Base-by-base conservation (phyloP, 1,140 invertebrate species). In the Drosophila yakuba region DNA sequence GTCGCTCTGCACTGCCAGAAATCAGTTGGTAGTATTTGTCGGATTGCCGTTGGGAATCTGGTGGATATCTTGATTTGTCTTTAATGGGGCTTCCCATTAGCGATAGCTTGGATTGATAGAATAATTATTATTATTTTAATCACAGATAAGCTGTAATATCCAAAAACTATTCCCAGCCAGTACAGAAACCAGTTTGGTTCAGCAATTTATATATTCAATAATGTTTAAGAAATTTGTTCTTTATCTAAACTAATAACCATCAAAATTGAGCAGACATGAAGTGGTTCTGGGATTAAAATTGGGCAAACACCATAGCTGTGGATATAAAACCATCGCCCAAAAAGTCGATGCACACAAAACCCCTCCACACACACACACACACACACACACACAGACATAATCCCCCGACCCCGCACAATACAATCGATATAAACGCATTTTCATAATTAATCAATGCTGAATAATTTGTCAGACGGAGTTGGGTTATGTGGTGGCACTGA, bases 351-450 rank as follows among this genome's bases (percentile, higher is more conserved):
- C 36, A 48, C 56, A 55, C 51, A 45, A 51, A 47, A 39, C 32
- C 41, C 20, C 32, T 7, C 3, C 32, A 32, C 32, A 2, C 25
- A 4, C 25, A 4, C 25, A 4, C 4, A 4, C 23, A n/a, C n/a
- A n/a, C n/a, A n/a, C 28, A 32, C 28, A 32, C 28, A 32, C 43
- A 39, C 54, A 2, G 23, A 41, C 38, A 45, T 12, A 25, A 58
- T 28, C 73, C 57, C 38, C 23, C 51, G 39, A 45, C 43, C 43
- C 45, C 50, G 47, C 54, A 57, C 44, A 54, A 48, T 57, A 66
- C 82, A 88, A 88, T 86, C 82, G 82, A 86, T 86, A 86, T 88
- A 88, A 86, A 86, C 83, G 83, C 83, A 86, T 86, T 86, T 88
- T 86, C 82, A 86, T 86, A 86, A 86, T 86, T 86, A 86, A 86